Base-by-base conservation (phyloP, 2,888 invertebrate species). In the Nemapogon koenigi region DNA sequence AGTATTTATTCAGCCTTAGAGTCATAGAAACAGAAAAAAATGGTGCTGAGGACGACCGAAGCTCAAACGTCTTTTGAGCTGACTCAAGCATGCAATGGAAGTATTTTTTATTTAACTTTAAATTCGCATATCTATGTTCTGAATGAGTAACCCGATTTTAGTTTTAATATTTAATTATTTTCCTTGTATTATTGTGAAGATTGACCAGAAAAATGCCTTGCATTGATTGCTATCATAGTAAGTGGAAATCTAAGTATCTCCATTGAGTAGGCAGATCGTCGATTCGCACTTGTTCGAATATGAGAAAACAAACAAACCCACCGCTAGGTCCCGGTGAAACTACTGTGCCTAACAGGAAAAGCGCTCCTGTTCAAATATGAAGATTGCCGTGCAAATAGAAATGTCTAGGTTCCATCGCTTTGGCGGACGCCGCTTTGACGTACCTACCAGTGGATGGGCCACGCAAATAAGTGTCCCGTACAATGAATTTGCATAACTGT, bases 301-400 rank as follows among this genome's bases (percentile, higher is more conserved):
- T 11, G 51, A 44, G 45, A 49, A 60, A 53, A 57, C 55, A 60
- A 65, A 60, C 54, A 53, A 43, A 45, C 49, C 48, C 15, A 29
- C 29, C 18, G 27, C 31, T 11, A 18, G 43, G 50, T 56, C 51
- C 52, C 43, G 48, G 58, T 59, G 60, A 61, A 60, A 57, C 53
- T 56, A 49, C 51, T 49, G 50, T 47, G 48, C 52, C 58, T 61
- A 35, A 55, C 60, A 57, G 57, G 62, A 59, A 65, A 73, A 62
- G 62, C 52, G 59, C 62, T 71, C 68, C 75, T 71, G 63, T 59
- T 48, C 60, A 72, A 73, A 73, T 59, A 66, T 51, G 64, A 60
- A 71, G 68, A 75, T 76, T 71, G 72, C 64, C 57, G 59, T 56
- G 54, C 62, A 76, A 76, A 76, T 64, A 76, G 60, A 60, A 59